Percentiles rank a stretch among this genome's conserved stretches.
phyloP scores from a whole-genome alignment of 1,140 invertebrate genomes.

The Tyrophagus putrescentiae region DNA sequence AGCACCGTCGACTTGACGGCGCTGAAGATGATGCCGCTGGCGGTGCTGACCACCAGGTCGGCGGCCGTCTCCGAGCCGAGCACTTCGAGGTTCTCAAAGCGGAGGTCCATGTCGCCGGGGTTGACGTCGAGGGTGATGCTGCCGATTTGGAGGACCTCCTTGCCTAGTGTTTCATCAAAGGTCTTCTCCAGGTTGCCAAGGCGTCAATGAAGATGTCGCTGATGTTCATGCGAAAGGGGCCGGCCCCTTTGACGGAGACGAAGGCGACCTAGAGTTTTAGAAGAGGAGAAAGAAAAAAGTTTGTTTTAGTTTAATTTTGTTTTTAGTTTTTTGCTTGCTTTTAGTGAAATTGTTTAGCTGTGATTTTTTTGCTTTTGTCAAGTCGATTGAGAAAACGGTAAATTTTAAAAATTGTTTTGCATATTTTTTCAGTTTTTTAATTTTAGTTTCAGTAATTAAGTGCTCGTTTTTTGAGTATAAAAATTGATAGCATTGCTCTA shows the following conservation, averaged over 20 bases:
- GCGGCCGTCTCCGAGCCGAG: slow-evolving; percentile 20
- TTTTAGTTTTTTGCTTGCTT: no score
- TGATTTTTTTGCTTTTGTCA: no score
- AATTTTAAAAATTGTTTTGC: no score
- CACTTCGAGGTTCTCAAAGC: slow-evolving; percentile 27
- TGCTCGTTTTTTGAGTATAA: no score
- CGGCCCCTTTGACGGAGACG: slow-evolving; percentile 24
- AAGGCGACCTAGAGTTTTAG: slow-evolving; percentile 18
- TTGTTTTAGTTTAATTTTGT: no score
- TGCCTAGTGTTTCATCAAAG: not conserved
- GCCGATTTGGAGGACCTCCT: slow-evolving; percentile 11
- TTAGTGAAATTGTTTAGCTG: no score
- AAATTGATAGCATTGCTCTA: no score
- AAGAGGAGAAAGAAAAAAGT: not conserved
- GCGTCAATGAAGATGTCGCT: slow-evolving; percentile 18
- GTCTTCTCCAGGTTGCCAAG: slow-evolving; percentile 2
- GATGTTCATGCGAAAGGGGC: slow-evolving; percentile 28
- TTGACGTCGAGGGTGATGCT: slow-evolving; percentile 17
- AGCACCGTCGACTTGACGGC: slow-evolving; percentile 23
- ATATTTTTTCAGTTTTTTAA: no score
- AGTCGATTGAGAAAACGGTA: no score
- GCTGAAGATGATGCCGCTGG: slow-evolving; percentile 24
- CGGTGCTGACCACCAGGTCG: slow-evolving; percentile 24
- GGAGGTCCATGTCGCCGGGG: slow-evolving; percentile 19
- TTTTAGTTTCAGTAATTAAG: no score